phyloP scores from a whole-genome alignment of 2,797 vertebrate genomes.

The Miichthys miiuy region DNA sequence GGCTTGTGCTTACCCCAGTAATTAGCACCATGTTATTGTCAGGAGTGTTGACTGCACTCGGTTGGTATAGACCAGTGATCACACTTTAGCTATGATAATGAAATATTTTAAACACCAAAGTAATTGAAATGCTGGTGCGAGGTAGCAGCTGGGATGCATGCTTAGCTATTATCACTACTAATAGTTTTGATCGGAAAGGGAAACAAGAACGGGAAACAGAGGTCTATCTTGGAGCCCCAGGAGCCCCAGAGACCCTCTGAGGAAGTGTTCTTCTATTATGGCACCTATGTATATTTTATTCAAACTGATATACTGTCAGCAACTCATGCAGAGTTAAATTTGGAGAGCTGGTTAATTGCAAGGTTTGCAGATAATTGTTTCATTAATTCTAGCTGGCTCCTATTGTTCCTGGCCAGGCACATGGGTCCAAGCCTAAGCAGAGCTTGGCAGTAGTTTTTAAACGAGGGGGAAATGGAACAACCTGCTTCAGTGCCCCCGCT shows the following conservation, averaged over 20 bases:
- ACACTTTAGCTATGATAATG: constrained; percentile 81
- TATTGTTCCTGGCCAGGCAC: constrained; percentile 73
- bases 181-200: constrained; percentile 85
- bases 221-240: constrained; percentile 49
- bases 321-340: constrained; percentile 70
- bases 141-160: constrained; percentile 88
- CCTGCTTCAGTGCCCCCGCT: constrained; percentile 80
- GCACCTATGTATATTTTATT: constrained; percentile 67
- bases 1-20: constrained; percentile 81
- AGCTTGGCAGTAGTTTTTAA: constrained; percentile 75
- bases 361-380: constrained; percentile 81
- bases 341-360: constrained; percentile 79
- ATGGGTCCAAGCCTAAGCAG: constrained; percentile 67
- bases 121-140: constrained; percentile 71
- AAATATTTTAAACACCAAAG: constrained; percentile 72
- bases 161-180: constrained; percentile 87
- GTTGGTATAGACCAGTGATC: constrained; percentile 80
- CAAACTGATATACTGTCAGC: constrained; percentile 66
- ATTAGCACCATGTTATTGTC: constrained; percentile 85
- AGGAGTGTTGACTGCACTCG: constrained; percentile 80
- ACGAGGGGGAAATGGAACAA: constrained; percentile 81
- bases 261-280: constrained; percentile 65
- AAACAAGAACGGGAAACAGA: constrained; percentile 63
- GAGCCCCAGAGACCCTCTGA: constrained; percentile 45
- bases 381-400: constrained; percentile 79